phyloP scores from a whole-genome alignment of 2,888 invertebrate genomes.

The Mellilla xanthometata region DNA sequence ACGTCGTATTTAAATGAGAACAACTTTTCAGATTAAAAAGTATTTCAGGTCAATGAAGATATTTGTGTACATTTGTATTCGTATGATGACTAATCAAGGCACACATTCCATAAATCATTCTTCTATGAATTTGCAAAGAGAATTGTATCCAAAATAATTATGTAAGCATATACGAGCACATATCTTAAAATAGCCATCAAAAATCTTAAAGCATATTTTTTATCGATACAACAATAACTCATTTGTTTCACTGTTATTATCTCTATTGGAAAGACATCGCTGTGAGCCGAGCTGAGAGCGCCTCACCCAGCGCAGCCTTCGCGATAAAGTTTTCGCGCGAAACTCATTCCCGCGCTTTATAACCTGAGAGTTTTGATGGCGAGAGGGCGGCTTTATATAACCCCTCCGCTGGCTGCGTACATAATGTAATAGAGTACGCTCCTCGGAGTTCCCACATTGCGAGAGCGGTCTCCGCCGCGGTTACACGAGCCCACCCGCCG shows the following conservation, averaged over 20 bases:
- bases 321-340: slow-evolving; percentile 75
- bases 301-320: slow-evolving; percentile 46
- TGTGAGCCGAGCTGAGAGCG: slow-evolving; percentile 54
- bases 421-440: slow-evolving; percentile 61
- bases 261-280: slow-evolving; percentile 17
- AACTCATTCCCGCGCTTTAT: slow-evolving; percentile 78
- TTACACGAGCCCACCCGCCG: slow-evolving; percentile 34
- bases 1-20: slow-evolving; percentile 41
- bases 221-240: too few species aligned
- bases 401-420: slow-evolving; percentile 46
- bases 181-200: too few species aligned
- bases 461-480: slow-evolving; percentile 48
- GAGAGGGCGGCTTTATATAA: slow-evolving; percentile 54
- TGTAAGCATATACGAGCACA: too few species aligned
- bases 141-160: too few species aligned
- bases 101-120: too few species aligned
- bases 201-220: too few species aligned
- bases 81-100: too few species aligned
- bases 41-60: too few species aligned
- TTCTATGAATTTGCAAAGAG: too few species aligned
- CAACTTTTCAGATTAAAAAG: slow-evolving; percentile 4
- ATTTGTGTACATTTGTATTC: too few species aligned
- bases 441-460: slow-evolving; percentile 52
- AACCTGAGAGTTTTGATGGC: slow-evolving; percentile 62
- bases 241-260: too few species aligned